These are phyloP conservation scores for Nannoperca obscura DNA, from an alignment of 2,797 vertebrate species.

Conservation along the genomic window DNA sequence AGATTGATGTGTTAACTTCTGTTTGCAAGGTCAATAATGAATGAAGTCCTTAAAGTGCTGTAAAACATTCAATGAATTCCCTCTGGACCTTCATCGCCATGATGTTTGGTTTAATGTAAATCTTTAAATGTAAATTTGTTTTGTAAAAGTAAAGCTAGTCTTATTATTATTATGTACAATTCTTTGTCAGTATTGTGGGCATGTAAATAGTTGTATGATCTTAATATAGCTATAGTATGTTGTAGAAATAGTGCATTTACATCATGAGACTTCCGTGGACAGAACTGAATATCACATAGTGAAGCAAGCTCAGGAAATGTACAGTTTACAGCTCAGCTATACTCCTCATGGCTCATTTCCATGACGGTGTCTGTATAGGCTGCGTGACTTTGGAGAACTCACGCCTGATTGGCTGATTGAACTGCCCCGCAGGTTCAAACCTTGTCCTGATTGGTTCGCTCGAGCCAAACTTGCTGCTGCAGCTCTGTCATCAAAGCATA, in stretches of 20 bases:
- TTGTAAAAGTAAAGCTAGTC: not conserved
- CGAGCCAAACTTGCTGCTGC: not conserved
- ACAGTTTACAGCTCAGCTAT: not conserved
- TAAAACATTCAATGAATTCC: too few species aligned
- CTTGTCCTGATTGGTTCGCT: slow-evolving; percentile 48
- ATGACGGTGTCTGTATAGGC: slow-evolving; percentile 50
- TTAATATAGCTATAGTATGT: too few species aligned
- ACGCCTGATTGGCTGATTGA: slow-evolving; percentile 38
- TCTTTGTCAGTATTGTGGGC: too few species aligned
- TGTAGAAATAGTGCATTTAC: not conserved
- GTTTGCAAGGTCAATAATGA: too few species aligned
- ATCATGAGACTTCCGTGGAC: not conserved
- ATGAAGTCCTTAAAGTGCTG: too few species aligned
- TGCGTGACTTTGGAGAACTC: not conserved
- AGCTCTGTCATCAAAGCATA: slow-evolving; percentile 4
- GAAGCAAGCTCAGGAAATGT: too few species aligned
- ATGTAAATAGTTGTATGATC: too few species aligned
- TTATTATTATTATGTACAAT: too few species aligned
- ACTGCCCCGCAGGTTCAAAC: fast-evolving
- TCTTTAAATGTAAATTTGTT: not conserved
- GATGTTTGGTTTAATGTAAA: too few species aligned
- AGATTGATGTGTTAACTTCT: too few species aligned
- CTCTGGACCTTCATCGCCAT: too few species aligned
- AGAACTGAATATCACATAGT: too few species aligned
- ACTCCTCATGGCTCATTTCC: slow-evolving; percentile 81